A percentile compares a stretch with the other conserved stretches of the same genome.
Conservation (phyloP, 2,797 vertebrate genomes). For the Parauchenoglanis ngamensis region DNA sequence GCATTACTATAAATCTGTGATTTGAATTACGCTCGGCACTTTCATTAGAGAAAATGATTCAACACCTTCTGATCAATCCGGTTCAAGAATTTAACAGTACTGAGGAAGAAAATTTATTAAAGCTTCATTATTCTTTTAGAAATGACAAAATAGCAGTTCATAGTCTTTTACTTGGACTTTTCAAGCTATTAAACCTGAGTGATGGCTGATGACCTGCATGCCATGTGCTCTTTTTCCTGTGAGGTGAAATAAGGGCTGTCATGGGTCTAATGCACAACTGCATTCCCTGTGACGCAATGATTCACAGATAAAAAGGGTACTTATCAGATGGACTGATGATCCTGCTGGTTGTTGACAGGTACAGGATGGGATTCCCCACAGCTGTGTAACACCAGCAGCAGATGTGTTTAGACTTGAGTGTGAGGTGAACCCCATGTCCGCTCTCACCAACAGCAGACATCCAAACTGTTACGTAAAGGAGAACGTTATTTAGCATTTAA, state of each 20-base stretch:
- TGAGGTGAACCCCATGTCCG: constrained; percentile 20
- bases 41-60: neutral
- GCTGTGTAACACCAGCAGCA: constrained; percentile 2
- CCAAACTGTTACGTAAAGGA: constrained; percentile 41
- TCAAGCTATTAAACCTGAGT: neutral
- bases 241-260: constrained; percentile 2
- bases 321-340: constrained; percentile 48
- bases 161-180: neutral
- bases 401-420: constrained; percentile 36
- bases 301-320: constrained; percentile 19
- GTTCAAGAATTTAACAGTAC: neutral
- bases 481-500: constrained; percentile 58
- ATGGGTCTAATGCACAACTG: constrained; percentile 39
- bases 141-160: neutral
- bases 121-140: neutral
- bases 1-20: neutral
- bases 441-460: constrained; percentile 34
- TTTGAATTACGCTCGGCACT: neutral
- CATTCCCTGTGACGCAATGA: constrained; percentile 55
- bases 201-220: no score
- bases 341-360: constrained; percentile 49
- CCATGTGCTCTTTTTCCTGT: neutral
- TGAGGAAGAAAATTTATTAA: neutral
- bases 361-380: constrained; percentile 38
- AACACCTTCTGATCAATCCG: neutral